A percentile compares a stretch with the other conserved stretches of the same genome.
Conservation (phyloP, 2,797 vertebrate species). For the Manis crassicaudata region DNA sequence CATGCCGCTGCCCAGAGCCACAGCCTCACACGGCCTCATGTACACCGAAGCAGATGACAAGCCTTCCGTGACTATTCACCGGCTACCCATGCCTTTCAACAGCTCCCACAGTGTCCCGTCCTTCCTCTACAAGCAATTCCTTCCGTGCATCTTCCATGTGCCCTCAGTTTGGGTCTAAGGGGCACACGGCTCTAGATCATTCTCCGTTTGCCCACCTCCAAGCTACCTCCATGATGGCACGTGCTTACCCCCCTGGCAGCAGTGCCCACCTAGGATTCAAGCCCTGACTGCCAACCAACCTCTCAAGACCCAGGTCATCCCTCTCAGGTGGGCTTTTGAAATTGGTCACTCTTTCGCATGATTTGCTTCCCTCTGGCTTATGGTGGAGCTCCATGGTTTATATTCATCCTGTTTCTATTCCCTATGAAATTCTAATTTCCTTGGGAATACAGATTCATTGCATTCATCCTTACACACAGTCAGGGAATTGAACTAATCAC, state of each 20-base stretch:
- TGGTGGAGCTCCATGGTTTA: neutral
- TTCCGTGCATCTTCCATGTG: fast-evolving
- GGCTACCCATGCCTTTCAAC: neutral
- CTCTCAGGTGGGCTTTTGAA: neutral
- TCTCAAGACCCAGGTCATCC: neutral
- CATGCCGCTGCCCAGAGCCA: neutral
- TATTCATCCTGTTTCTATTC: neutral
- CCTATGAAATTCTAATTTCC: neutral
- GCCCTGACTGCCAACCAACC: neutral
- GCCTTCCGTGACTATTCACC: neutral
- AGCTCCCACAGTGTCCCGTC: fast-evolving
- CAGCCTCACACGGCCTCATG: neutral
- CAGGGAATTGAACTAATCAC: neutral
- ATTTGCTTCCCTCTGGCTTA: neutral
- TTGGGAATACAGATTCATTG: neutral
- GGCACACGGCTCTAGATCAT: neutral
- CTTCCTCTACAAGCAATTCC: neutral
- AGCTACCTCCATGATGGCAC: too few species aligned
- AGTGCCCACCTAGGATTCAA: neutral
- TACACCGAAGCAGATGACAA: neutral
- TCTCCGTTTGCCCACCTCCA: neutral
- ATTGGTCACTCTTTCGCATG: neutral
- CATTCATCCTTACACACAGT: neutral
- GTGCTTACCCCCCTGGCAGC: neutral
- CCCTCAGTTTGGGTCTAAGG: neutral